Percentiles rank a stretch among this genome's conserved stretches.
phyloP scores from a whole-genome alignment of 2,113 vertebrate genomes.

The Myotis lucifugus region DNA sequence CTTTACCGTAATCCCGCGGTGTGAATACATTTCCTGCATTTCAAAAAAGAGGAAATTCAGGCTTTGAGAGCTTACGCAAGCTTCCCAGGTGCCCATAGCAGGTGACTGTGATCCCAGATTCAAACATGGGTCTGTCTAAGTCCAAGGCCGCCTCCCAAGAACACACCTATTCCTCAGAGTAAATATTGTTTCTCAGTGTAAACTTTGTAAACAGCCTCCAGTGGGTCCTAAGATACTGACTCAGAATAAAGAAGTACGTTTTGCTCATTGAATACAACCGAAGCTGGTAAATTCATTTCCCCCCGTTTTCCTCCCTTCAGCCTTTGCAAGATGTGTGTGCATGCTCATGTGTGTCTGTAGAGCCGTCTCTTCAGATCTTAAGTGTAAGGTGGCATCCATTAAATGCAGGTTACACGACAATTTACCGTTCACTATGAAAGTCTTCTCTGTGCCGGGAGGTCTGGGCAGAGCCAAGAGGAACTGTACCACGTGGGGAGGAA shows the following conservation, averaged over 20 bases:
- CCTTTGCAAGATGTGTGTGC: background rate
- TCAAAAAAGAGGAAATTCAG: background rate
- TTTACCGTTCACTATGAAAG: slow-evolving; percentile 43
- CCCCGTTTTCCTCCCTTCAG: background rate
- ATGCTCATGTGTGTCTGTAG: background rate
- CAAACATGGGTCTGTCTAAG: background rate
- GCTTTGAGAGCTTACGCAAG: background rate
- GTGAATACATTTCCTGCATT: background rate
- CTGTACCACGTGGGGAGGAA: background rate
- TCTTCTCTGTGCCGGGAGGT: slow-evolving; percentile 23
- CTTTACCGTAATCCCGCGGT: background rate
- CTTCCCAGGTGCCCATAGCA: background rate
- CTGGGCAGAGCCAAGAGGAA: background rate
- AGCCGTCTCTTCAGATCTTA: background rate
- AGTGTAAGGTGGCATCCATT: slow-evolving; percentile 44
- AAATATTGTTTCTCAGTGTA: slow-evolving; percentile 45
- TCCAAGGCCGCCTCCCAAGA: background rate
- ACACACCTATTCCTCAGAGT: slow-evolving; percentile 21
- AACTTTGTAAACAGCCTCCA: slow-evolving; percentile 41
- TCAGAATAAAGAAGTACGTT: slow-evolving; percentile 2
- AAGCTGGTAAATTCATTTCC: background rate
- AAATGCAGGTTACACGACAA: slow-evolving; percentile 19
- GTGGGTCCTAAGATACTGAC: slow-evolving; percentile 18
- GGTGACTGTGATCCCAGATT: background rate
- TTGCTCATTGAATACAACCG: background rate